Conservation (phyloP, 2,888 invertebrate species). For the Drosophila antonietae region DNA sequence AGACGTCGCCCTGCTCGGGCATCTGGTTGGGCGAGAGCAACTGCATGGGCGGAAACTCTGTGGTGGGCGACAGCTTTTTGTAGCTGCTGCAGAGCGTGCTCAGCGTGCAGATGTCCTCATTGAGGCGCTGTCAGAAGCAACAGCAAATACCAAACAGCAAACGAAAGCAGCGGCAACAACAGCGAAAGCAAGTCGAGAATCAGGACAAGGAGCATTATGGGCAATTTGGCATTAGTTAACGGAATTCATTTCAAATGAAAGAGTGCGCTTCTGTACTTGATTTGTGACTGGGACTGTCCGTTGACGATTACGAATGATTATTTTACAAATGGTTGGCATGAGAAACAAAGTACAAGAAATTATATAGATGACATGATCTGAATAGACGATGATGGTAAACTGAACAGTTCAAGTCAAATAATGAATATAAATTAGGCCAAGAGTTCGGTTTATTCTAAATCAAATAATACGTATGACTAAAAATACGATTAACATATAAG, state of each 20-base stretch:
- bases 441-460: conserved; percentile 59
- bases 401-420: conserved; percentile 17
- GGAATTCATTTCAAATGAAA: conserved; percentile 75
- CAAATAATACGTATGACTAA: conserved; percentile 60
- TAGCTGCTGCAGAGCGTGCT: conserved; percentile 86
- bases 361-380: conserved; percentile 24
- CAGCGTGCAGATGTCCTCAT: conserved; percentile 87
- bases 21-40: conserved; percentile 58
- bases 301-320: conserved; percentile 45
- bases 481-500: conserved; percentile 62
- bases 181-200: conserved; percentile 12
- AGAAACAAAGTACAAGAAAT: conserved; percentile 51
- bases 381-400: conserved; percentile 9
- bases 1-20: conserved; percentile 65
- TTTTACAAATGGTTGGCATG: conserved; percentile 45
- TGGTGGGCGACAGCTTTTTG: conserved; percentile 80
- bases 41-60: conserved; percentile 78
- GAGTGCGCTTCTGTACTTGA: conserved; percentile 76
- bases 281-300: conserved; percentile 56
- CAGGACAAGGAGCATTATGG: conserved; percentile 24
- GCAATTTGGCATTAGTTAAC: conserved; percentile 52
- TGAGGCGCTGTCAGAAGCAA: conserved; percentile 84
- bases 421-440: conserved; percentile 53
- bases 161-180: conserved; percentile 12
- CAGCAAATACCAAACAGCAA: conserved; percentile 6